Evolutionary conservation across 2,888 invertebrate species (phyloP), one percentile per base, ranked within the genome.

Genomic region (Junonia oenone): DNA sequence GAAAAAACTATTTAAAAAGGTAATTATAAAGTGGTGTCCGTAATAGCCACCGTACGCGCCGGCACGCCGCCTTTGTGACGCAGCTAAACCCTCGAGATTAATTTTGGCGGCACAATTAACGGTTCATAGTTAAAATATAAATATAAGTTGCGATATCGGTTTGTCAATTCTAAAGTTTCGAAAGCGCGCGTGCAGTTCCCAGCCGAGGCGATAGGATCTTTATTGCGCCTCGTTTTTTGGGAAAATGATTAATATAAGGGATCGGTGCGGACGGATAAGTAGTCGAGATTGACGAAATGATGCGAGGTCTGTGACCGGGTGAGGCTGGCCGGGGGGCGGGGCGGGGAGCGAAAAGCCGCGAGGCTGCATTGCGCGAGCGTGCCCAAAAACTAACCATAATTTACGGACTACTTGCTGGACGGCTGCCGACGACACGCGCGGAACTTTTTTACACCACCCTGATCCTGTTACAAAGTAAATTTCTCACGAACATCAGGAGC

Each of bases 321-420:
- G 71, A 69, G 69, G 65, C 63, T 64, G 66, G 67, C 51, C 66
- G 68, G 69, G 68, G 68, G 63, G 62, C 66, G 63, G 68, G 15
- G 72, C 70, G 73, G 61, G 74, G 70, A 69, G 73, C 79, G 82
- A 77, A 83, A 84, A 87, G 88, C 86, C 80, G 85, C 78, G 83
- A 79, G 83, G 83, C 88, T 65, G 77, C 89, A 89, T 87, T 88
- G 87, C 89, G 80, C 80, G 66, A 78, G 72, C 78, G 80, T 85
- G 77, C 78, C 89, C 90, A 88, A 90, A 90, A 90, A 90, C 90
- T 90, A 90, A 90, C 90, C 90, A 90, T 91, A 90, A 90, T 90
- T 90, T 90, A 90, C 89, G 75, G 82, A 81, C 85, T 80, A 84
- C 89, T 90, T 83, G 90, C 81, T 71, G 76, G 78, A 76, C 82